Evolutionary conservation across 2,113 vertebrate species (phyloP).

Genomic region (Carettochelys insculpta): DNA sequence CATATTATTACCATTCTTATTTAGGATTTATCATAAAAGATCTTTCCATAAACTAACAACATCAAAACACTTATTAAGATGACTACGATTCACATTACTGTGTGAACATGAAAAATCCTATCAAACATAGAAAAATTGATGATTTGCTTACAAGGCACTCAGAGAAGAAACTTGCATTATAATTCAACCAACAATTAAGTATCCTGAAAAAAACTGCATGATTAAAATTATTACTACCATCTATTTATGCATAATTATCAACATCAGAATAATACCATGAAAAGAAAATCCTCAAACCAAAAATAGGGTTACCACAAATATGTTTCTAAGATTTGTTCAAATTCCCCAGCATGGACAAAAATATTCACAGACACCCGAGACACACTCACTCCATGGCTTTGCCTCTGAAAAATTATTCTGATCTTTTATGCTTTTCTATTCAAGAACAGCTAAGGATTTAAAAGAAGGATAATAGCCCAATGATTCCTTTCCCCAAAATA

Average conservation of each 20-base stretch:
- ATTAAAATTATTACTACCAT: neutral
- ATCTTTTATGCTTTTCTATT: slow-evolving; percentile 32
- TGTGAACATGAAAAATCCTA: neutral
- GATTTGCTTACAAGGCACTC: neutral
- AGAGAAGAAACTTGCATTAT: neutral
- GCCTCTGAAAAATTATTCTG: slow-evolving; percentile 40
- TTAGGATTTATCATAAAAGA: neutral
- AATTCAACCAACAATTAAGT: slow-evolving; percentile 2
- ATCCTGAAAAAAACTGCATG: neutral
- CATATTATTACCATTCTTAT: neutral
- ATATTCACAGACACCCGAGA: slow-evolving; percentile 29
- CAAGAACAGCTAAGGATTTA: slow-evolving; percentile 31
- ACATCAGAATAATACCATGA: neutral
- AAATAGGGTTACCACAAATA: neutral
- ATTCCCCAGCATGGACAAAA: slow-evolving; percentile 27
- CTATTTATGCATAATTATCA: neutral
- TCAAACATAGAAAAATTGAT: neutral
- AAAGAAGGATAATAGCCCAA: slow-evolving; percentile 25
- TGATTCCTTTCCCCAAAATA: neutral
- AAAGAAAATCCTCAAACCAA: neutral
- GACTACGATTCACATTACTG: neutral
- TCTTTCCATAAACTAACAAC: neutral
- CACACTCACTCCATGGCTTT: slow-evolving; percentile 30
- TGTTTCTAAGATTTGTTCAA: slow-evolving; percentile 19
- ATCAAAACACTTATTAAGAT: neutral